phyloP scores from a whole-genome alignment of 92 coral and sea anemone species.

The Zoanthus sansibaricus region DNA sequence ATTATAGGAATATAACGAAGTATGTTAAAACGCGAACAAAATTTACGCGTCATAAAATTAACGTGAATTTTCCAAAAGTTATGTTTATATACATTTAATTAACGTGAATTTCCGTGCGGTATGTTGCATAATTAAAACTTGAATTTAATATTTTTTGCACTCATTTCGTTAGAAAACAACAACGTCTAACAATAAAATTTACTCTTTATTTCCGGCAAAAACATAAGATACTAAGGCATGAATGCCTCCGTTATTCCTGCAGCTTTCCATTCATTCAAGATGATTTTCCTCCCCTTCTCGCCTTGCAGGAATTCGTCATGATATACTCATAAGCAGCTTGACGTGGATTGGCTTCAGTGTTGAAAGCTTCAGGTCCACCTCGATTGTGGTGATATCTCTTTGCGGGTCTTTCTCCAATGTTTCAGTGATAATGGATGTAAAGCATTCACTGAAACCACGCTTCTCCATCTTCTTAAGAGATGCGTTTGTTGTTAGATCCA shows the following conservation, averaged over 20 bases:
- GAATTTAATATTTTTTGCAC: too few relatives aligned
- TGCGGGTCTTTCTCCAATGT: too few relatives aligned
- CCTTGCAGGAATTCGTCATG: too few relatives aligned
- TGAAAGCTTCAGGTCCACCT: too few relatives aligned
- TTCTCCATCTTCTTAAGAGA: neutral
- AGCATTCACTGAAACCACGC: neutral
- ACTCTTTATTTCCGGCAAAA: neutral
- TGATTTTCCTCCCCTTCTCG: too few relatives aligned
- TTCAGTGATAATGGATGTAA: too few relatives aligned
- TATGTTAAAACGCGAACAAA: constrained; percentile 15
- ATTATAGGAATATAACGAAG: constrained; percentile 49
- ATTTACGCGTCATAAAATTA: neutral
- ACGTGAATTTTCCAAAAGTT: constrained; percentile 18
- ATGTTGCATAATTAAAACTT: neutral
- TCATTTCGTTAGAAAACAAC: neutral
- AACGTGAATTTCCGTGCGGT: constrained; percentile 42
- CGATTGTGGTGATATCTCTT: too few relatives aligned
- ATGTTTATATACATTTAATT: constrained; percentile 32
- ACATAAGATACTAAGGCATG: neutral
- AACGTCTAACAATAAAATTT: neutral
- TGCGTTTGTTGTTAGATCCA: constrained; percentile 4
- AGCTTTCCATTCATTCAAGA: neutral
- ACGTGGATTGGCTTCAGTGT: too few relatives aligned
- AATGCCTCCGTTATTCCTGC: neutral
- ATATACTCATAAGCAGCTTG: too few relatives aligned